A percentile compares a stretch with the other conserved stretches of the same genome.
These are phyloP conservation scores for Anastatus disparis DNA, from an alignment of 1,140 invertebrate genomes.

Conservation along the genomic window DNA sequence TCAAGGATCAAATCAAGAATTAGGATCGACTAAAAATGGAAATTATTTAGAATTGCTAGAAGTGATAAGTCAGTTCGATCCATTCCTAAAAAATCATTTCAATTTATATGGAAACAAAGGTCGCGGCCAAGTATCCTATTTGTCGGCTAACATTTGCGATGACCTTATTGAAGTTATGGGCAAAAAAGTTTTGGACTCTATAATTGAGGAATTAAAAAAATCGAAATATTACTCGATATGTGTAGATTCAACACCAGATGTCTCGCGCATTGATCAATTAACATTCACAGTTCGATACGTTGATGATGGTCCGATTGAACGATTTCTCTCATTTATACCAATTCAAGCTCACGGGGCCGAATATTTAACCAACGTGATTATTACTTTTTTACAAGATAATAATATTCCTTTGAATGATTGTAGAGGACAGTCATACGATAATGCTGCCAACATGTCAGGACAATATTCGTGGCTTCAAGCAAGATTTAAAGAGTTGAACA, in stretches of 20 bases:
- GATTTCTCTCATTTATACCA: conserved; percentile 32
- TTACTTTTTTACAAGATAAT: conserved; percentile 47
- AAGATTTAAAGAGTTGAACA: not conserved
- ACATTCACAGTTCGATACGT: conserved; percentile 45
- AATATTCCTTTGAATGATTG: conserved; percentile 36
- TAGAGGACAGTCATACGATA: too few species aligned
- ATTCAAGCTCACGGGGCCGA: conserved; percentile 31
- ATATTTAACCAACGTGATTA: conserved; percentile 46
- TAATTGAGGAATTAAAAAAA: conserved; percentile 49
- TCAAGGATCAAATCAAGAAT: too few species aligned
- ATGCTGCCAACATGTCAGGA: too few species aligned
- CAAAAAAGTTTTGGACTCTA: conserved; percentile 43
- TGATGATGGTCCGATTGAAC: conserved; percentile 2
- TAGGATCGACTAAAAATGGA: too few species aligned
- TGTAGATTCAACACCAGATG: conserved; percentile 62
- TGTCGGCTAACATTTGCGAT: too few species aligned
- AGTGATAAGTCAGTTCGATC: too few species aligned
- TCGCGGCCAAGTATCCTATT: too few species aligned
- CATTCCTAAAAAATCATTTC: too few species aligned
- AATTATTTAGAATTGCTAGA: too few species aligned
- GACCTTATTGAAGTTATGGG: conserved; percentile 50
- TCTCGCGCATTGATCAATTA: conserved; percentile 43
- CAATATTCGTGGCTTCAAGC: conserved; percentile 42
- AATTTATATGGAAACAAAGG: too few species aligned
- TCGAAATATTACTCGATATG: too few species aligned